Conservation (phyloP, 35 echinoderm and acorn worm genomes). For the Ophioderma brevispina region DNA sequence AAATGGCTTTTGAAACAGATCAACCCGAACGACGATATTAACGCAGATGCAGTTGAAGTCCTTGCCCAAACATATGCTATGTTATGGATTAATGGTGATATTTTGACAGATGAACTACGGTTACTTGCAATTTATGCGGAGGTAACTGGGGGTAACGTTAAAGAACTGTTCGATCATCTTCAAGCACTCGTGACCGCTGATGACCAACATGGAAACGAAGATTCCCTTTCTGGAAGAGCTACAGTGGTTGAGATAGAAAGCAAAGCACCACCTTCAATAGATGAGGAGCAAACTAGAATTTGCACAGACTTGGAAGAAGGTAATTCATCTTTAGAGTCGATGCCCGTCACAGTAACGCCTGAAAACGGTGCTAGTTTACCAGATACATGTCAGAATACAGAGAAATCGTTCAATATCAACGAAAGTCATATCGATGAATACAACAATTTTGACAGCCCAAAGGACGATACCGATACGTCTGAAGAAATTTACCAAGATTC, state of each 20-base stretch:
- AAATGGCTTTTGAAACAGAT: slow-evolving; percentile 11
- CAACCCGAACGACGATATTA: neutral
- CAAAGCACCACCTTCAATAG: neutral
- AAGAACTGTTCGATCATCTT: neutral
- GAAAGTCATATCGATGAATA: no score
- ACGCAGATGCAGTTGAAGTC: neutral
- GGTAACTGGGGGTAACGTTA: neutral
- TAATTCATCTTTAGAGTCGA: no score
- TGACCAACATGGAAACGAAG: no score
- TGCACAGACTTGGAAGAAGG: neutral
- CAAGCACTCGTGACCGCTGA: no score
- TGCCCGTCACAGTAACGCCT: no score
- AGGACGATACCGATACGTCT: no score
- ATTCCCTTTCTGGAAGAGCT: neutral
- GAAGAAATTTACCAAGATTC: neutral
- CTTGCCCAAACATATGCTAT: neutral
- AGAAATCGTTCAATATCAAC: no score
- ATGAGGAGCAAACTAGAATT: neutral
- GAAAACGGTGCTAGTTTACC: no score
- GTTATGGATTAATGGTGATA: neutral
- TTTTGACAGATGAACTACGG: slow-evolving; percentile 1
- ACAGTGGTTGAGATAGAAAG: no score
- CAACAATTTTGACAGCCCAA: no score
- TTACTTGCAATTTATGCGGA: slow-evolving; percentile 15
- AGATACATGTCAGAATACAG: no score